These are phyloP conservation scores for Sturnus vulgaris DNA, from an alignment of 2,113 vertebrate species.

Conservation along the genomic window DNA sequence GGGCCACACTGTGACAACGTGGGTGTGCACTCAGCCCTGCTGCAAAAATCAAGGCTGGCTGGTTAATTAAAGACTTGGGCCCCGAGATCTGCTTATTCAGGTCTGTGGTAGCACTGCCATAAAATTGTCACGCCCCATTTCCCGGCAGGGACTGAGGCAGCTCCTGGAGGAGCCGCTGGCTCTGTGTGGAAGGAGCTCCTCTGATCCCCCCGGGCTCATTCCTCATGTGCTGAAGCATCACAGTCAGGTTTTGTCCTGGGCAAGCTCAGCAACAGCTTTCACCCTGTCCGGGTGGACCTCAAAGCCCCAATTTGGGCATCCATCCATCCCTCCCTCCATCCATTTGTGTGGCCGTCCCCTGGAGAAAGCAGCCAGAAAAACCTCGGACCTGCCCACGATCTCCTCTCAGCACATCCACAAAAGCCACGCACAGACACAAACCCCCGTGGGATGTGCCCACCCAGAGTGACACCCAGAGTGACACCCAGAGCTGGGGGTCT, in stretches of 20 bases:
- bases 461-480: fast-evolving
- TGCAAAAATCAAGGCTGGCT: neutral
- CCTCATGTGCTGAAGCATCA: neutral
- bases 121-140: neutral
- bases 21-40: neutral
- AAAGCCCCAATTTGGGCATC: neutral
- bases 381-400: fast-evolving
- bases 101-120: neutral
- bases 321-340: neutral
- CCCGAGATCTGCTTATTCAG: neutral
- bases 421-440: fast-evolving
- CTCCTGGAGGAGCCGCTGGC: neutral
- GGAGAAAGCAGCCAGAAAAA: neutral
- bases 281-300: no score
- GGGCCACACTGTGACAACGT: neutral
- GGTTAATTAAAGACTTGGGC: neutral
- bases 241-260: neutral
- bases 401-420: neutral
- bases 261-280: neutral
- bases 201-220: neutral
- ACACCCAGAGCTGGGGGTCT: neutral
- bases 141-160: neutral
- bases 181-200: neutral
- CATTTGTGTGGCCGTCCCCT: fast-evolving
- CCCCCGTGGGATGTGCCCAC: fast-evolving